Evolutionary conservation across 2,888 invertebrate species (phyloP).

Genomic region (Microctonus brassicae): DNA sequence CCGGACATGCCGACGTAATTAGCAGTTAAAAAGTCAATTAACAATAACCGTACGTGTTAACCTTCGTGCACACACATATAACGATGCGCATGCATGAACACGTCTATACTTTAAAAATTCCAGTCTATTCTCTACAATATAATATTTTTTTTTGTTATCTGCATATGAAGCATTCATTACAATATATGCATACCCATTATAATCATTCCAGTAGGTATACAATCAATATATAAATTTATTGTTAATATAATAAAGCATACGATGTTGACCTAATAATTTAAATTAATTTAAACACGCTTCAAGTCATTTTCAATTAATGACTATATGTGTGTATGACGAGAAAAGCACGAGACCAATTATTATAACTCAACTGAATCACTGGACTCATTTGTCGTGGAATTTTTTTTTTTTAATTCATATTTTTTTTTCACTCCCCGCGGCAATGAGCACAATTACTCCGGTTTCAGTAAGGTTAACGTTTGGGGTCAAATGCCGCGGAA

Average conservation of each 20-base stretch:
- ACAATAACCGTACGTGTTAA: constrained; percentile 60
- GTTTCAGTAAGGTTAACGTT: constrained; percentile 65
- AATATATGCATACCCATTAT: background rate
- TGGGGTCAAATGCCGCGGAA: constrained; percentile 65
- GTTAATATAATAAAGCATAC: constrained; percentile 15
- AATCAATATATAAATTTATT: background rate
- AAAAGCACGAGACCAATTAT: constrained; percentile 55
- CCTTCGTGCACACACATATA: constrained; percentile 42
- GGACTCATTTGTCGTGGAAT: constrained; percentile 25
- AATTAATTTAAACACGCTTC: constrained; percentile 17
- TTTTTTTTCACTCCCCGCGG: constrained; percentile 10
- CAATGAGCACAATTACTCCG: constrained; percentile 67
- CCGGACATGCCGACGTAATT: constrained; percentile 56
- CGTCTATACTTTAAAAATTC: background rate
- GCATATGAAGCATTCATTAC: no score
- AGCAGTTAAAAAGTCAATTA: constrained; percentile 63
- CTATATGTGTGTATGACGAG: constrained; percentile 13
- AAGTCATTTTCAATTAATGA: background rate
- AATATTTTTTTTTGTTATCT: background rate
- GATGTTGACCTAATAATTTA: constrained; percentile 18
- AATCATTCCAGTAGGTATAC: background rate
- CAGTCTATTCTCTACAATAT: background rate
- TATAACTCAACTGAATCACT: constrained; percentile 55
- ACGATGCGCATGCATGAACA: background rate
- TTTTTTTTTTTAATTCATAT: no score